Base-by-base conservation (phyloP, 2,888 invertebrate genomes). In the Drosophila tanythrix region DNA sequence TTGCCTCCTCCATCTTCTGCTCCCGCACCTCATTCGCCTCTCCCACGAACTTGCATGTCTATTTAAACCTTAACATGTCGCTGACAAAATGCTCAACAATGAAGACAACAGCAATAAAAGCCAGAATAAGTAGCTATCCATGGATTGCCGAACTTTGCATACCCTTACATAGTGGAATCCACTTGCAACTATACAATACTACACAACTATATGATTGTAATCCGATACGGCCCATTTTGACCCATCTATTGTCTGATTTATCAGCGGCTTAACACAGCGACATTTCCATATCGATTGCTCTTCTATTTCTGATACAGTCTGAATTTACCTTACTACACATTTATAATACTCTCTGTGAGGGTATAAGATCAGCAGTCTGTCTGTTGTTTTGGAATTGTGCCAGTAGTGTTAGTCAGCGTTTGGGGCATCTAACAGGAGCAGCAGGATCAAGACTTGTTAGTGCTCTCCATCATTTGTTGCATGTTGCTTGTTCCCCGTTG, bases 31-130 rank as follows among this genome's bases (percentile, higher is more conserved):
- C 38, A 40, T 51, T 29, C 64, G 58, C 53, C 64, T 60, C 56
- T 58, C 51, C 53, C 35, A 27, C 25, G 27, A 61, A 51, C 40
- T 73, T 63, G 70, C 74, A 83, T 82, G 86, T 82, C 86, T 86
- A 74, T 80, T 86, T 86, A 82, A 82, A 83, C 86, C 77, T 86
- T 74, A 72, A 83, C 82, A 82, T 86, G 87, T 83, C 87, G 81
- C 83, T 82, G 82, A 82, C 82, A 83, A 79, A 82, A 85, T 85
- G 79, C 85, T 79, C 63, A 74, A 70, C 82, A 81, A 82, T 81
- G 76, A 79, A 81, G 80, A 81, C 80, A 81, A 81, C 71, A 80
- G 55, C 68, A 72, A 61, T 63, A 74, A 73, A 57, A 67, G 48
- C 58, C 51, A 65, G 72, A 79, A 55, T 18, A 7, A 25, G 7